Evolutionary conservation across 2,113 vertebrate genomes (phyloP), one percentile per base, ranked within the genome.

Genomic region (Calcarius ornatus): DNA sequence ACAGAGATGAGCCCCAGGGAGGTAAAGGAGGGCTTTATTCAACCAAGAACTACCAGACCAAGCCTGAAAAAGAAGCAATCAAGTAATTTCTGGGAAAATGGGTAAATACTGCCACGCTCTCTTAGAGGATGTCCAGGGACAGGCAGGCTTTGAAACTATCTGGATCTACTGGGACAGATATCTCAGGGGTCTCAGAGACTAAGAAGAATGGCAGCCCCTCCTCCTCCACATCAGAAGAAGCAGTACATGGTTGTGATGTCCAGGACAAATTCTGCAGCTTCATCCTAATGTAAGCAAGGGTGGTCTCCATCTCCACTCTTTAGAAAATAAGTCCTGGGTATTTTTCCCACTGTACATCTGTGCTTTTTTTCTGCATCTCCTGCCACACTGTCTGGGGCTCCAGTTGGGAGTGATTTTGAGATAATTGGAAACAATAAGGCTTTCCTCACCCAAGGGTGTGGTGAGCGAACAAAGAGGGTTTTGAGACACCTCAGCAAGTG

Each of bases 161-260:
- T 23, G n/a, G 59, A 9, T 59, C 56, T 50, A 27, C 45, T 2
- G 1, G 23, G 31, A 69, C 73, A 40, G n/a, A 21, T 63, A 18
- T 23, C 30, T 16, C 14, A 25, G 11, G 12, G 8, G 2, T 38
- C 5, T 37, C 40, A 90, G 9, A 51, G 30, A 9, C 38, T 21
- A 9, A 20, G 43, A 45, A 65, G 25, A 24, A 33, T 30, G n/a
- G 33, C 42, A 71, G 47, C 6, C 33, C 28, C 17, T 56, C 22
- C 14, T 60, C 25, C 4, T 30, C 30, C 12, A 4, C 31, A 8
- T 31, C 45, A 69, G 42, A 81, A 78, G 35, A 60, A 15, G 15
- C 10, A 81, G 13, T 0, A 0, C 8, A 12, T 2, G 1, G 5
- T 25, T 2, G 0, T 17, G 5, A 14, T 31, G 12, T 40, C 6